These are phyloP conservation scores for Vireo altiloquus DNA, from an alignment of 2,113 vertebrate species.

Conservation along the genomic window DNA sequence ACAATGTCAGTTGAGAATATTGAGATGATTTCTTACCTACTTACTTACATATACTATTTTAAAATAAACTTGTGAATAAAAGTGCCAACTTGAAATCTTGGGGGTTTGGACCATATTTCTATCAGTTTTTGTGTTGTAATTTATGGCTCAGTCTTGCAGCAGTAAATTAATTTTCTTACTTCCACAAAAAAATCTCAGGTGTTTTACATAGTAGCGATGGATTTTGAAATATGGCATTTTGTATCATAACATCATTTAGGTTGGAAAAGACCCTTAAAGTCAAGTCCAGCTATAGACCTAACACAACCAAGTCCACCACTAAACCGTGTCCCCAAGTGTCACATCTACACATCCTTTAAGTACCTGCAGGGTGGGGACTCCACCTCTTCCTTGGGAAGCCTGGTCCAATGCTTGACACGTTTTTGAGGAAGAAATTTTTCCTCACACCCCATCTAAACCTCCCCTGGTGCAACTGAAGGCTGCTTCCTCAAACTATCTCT, in stretches of 20 bases:
- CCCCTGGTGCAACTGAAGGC: fast-evolving
- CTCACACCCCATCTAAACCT: not conserved
- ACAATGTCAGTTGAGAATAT: not conserved
- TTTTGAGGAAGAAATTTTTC: not conserved
- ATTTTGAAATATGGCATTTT: not conserved
- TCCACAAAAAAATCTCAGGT: not conserved
- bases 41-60: not conserved
- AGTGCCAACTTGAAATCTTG: not conserved
- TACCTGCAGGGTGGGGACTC: not conserved
- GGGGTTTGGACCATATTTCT: not conserved
- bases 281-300: not conserved
- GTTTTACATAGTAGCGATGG: not conserved
- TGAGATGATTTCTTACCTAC: not conserved
- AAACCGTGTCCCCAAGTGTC: not conserved
- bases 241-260: not conserved
- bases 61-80: not conserved
- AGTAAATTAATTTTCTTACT: not conserved
- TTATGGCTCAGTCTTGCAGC: not conserved
- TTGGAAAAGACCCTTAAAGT: not conserved
- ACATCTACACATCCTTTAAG: not conserved
- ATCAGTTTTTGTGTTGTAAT: not conserved
- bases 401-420: not conserved
- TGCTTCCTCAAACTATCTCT: fast-evolving
- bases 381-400: not conserved
- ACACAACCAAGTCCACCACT: not conserved